Conservation (phyloP, 2,888 invertebrate species). For the Epistrophe grossulariae region DNA sequence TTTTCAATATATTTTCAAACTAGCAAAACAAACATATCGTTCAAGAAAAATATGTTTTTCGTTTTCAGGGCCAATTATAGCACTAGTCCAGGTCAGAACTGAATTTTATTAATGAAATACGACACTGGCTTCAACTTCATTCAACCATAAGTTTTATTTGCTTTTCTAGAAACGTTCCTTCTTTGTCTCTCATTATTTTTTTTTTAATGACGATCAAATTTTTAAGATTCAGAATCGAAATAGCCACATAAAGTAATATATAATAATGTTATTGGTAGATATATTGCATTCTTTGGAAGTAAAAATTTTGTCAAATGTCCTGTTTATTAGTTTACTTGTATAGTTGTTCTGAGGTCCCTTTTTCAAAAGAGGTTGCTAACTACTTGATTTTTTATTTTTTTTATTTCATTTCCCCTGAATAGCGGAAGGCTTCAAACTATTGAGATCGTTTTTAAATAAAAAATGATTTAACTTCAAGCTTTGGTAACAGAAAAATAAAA, state of each 20-base stretch:
- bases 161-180: too few species aligned
- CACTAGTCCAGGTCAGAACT: too few species aligned
- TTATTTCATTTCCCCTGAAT: constrained; percentile 36
- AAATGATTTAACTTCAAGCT: constrained; percentile 20
- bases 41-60: too few species aligned
- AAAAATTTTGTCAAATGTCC: constrained; percentile 9
- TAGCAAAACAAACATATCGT: too few species aligned
- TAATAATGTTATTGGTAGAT: neutral
- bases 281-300: neutral
- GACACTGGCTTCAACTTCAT: too few species aligned
- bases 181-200: too few species aligned
- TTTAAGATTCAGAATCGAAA: neutral
- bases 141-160: too few species aligned
- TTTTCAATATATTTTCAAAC: too few species aligned
- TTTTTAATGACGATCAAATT: too few species aligned
- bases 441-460: constrained; percentile 43
- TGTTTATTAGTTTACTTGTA: neutral
- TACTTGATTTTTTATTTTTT: constrained; percentile 8
- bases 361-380: constrained; percentile 2
- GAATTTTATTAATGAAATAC: too few species aligned
- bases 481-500: neutral
- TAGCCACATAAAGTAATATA: neutral
- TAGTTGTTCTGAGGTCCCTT: neutral
- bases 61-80: too few species aligned
- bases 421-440: constrained; percentile 31